Percentiles rank a stretch among this genome's conserved stretches.
These are phyloP conservation scores for Allacma fusca DNA, from an alignment of 2,888 invertebrate genomes.

Conservation along the genomic window DNA sequence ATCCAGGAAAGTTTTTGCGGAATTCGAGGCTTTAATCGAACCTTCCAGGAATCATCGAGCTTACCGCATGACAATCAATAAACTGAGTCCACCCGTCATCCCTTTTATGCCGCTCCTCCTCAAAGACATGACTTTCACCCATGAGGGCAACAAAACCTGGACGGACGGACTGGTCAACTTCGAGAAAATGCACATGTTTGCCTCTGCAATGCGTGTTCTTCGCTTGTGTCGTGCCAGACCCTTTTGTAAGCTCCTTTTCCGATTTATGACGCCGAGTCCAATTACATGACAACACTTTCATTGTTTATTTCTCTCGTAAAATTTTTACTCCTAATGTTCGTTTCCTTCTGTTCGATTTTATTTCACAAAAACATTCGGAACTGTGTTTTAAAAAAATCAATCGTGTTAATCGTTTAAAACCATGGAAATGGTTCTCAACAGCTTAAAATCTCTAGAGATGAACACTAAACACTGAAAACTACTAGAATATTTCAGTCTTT, in stretches of 20 bases:
- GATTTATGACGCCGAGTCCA: too few species aligned
- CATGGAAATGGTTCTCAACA: too few species aligned
- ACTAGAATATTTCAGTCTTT: too few species aligned
- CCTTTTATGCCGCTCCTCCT: constrained; percentile 83
- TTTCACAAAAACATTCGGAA: too few species aligned
- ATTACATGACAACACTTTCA: too few species aligned
- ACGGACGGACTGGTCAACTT: constrained; percentile 81
- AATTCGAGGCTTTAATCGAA: constrained; percentile 82
- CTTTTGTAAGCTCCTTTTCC: constrained; percentile 68
- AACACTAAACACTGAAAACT: too few species aligned
- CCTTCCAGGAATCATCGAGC: constrained; percentile 80
- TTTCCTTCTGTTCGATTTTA: too few species aligned
- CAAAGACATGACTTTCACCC: constrained; percentile 82
- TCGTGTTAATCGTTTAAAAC: too few species aligned
- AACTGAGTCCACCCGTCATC: constrained; percentile 79
- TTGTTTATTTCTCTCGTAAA: too few species aligned
- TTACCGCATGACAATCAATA: constrained; percentile 76
- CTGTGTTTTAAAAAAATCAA: too few species aligned
- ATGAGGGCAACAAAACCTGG: constrained; percentile 85
- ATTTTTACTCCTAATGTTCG: too few species aligned
- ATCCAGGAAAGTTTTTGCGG: constrained; percentile 78
- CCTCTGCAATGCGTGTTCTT: constrained; percentile 80
- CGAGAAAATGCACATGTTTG: constrained; percentile 90
- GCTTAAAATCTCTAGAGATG: too few species aligned
- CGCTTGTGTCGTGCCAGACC: constrained; percentile 77